Evolutionary conservation across 2,113 vertebrate species (phyloP), one percentile per base, ranked within the genome.

Genomic region (Leucoraja erinaceus): DNA sequence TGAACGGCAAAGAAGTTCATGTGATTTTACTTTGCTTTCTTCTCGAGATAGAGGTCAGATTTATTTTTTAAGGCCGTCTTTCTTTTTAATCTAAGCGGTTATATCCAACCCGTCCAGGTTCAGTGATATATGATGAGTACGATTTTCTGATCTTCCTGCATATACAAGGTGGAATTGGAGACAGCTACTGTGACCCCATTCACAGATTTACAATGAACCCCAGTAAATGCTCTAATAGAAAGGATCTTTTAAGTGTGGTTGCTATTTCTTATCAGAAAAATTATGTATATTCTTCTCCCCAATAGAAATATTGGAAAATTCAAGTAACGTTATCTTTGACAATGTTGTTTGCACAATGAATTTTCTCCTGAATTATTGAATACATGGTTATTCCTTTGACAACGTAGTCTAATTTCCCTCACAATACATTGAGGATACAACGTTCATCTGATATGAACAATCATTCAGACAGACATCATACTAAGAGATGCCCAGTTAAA

Each of bases 141-240:
- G 28, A 86, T 0, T 31, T 81, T 61, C 38, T 86, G 81, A 63
- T 86, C 56, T 61, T 63, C 56, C 59, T 16, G 14, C 28, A 86
- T 4, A 61, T 28, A 4, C 61, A n/a, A 25, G 25, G 31, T 28
- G 25, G 61, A 56, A n/a, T 4, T 16, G 59, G 20, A 3, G 11
- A 56, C 3, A n/a, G 0, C 10, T 22, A 84, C 81, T 59, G 61
- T 16, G 56, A 2, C 28, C 83, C 9, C 28, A 59, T 61, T 86
- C 56, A 63, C 83, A 28, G 81, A 22, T 84, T 84, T 84, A 84
- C 81, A 86, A 47, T 83, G 47, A 83, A 56, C 79, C 78, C 54
- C 5, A 47, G 0, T 61, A 7, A 72, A 72, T 54, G 25, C 56
- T 16, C 83, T 12, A 84, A 61, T n/a, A 28, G 28, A 86, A 31